Base-by-base conservation (phyloP, 2,113 vertebrate species). In the Aepyceros melampus region DNA sequence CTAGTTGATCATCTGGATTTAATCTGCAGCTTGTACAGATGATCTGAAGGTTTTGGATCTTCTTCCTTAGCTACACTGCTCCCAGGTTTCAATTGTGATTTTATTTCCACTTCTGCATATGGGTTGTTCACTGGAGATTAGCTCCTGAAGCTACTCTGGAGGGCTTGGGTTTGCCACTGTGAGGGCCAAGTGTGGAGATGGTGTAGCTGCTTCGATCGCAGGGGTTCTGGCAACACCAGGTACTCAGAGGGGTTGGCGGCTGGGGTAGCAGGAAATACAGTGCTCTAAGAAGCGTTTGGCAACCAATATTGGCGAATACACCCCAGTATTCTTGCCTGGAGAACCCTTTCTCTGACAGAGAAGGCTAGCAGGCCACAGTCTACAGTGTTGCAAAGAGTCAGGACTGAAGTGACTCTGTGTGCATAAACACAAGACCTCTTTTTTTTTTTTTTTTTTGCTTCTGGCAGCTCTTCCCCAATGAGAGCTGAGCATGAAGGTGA, bases 401-500 rank as follows among this genome's bases (percentile, higher is more conserved):
- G n/a, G 17, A 71, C 4, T 36, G 16, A 67, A 36, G 64, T 71
- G 64, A 36, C 64, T 10, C 64, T 36, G n/a, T 1, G 0, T 36
- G 64, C n/a, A 6, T 36, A 71, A 36, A 71, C n/a, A 36, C 8
- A 71, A 36, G 33, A 36, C n/a, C 36, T 21, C 4, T 62, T 60
- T 9, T 10, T n/a, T 62, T 62, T 15, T 62, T 64, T n/a, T 33
- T 64, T n/a, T 67, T 67, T n/a, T 4, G 4, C 17, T 0, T 71
- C 2, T 71, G 19, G 17, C 33, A 36, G 33, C 4, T 71, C 4
- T 71, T 11, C 64, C 17, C 64, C 64, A 36, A 5, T 71, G n/a
- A 36, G 64, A 21, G n/a, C 2, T 71, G 64, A 71, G n/a, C 0
- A 0, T 71, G 64, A 36, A 36, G 1, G 17, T 36, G 17, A 19